phyloP scores from a whole-genome alignment of 2,797 vertebrate genomes.

The Pitangus sulphuratus region DNA sequence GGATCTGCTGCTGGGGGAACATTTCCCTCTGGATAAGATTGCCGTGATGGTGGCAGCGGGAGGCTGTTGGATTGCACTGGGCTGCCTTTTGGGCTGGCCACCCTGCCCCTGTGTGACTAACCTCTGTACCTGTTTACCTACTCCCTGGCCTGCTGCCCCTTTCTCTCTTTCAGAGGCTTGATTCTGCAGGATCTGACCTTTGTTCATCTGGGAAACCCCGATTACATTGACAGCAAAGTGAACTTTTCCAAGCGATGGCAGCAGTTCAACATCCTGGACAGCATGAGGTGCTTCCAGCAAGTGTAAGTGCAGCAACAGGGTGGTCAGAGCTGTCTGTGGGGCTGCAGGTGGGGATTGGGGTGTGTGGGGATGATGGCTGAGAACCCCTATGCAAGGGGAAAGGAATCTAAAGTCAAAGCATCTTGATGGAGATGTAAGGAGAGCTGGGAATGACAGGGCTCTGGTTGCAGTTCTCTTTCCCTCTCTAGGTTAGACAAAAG shows the following conservation, averaged over 20 bases:
- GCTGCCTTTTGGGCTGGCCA: neutral
- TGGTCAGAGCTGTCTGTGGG: neutral
- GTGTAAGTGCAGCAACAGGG: constrained; percentile 80
- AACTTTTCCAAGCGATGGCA: constrained; percentile 99
- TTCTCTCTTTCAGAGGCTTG: constrained; percentile 83
- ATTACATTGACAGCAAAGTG: constrained; percentile 94
- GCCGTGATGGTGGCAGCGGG: neutral
- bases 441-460: neutral
- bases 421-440: neutral
- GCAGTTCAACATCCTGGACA: constrained; percentile 99
- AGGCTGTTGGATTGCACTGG: neutral
- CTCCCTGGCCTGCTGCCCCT: neutral
- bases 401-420: neutral
- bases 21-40: neutral
- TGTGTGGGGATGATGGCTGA: neutral
- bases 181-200: constrained; percentile 98
- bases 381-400: neutral
- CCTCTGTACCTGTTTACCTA: neutral
- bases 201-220: constrained; percentile 96
- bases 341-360: rapidly evolving
- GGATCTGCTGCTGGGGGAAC: neutral
- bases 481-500: neutral
- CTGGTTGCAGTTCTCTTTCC: neutral
- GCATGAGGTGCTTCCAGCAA: constrained; percentile 99
- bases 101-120: neutral